Evolutionary conservation across 1,140 invertebrate species (phyloP), one percentile per base, ranked within the genome.

Genomic region (Drosophila sulfurigaster): DNA sequence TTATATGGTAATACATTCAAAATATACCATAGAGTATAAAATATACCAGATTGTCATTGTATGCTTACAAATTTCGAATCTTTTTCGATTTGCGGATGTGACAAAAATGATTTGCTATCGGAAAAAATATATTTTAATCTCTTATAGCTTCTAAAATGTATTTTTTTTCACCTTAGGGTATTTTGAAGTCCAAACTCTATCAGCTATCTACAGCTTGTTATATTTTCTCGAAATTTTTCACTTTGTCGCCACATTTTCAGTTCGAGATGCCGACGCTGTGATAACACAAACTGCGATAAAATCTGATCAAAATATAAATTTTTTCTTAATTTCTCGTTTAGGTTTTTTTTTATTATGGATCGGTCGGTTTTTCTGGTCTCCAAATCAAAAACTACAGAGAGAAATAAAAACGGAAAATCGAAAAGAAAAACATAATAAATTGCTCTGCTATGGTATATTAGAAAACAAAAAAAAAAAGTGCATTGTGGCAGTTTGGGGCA

Each of bases 241-340:
- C 75, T 87, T 88, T 87, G 82, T 79, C 82, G 79, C 76, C 82
- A 66, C 59, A 46, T 45, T 54, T 41, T 35, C 48, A 3, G 38
- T 15, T 11, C 54, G 5, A 83, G 83, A 87, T 87, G 83, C 83
- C 83, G 83, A 68, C 83, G 20, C 63, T 32, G 7, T 25, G 82
- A 87, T 87, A 67, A 71, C 66, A 46, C 54, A 71, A 70, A 67
- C 66, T 68, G 56, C 64, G 82, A 87, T 87, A 86, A 86, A 79
- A 86, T 86, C 82, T 79, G 66, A 82, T 86, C 76, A 68, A 86
- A 81, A 82, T 70, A 78, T 79, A 69, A 58, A 74, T 78, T 46
- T 78, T 78, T 72, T 45, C 69, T 78, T 85, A 80, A 62, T 81
- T 63, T 70, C 83, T 75, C 38, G 75, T 78, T 82, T 35, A 48